Percentiles rank a stretch among this genome's conserved stretches.
Evolutionary conservation across 2,113 vertebrate genomes (phyloP).

Genomic region (Ondatra zibethicus): DNA sequence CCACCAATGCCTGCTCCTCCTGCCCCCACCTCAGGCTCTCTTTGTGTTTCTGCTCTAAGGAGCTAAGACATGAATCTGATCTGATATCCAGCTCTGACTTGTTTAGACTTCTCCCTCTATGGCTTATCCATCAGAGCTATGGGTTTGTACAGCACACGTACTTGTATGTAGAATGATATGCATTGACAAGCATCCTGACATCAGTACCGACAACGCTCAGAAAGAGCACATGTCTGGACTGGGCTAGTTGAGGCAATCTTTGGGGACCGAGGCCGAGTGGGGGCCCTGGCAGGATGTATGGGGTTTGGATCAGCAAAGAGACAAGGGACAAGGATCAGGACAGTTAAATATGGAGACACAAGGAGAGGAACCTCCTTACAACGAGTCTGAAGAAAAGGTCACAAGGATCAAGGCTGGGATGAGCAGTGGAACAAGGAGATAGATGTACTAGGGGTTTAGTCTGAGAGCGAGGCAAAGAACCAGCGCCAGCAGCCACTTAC

Average conservation of each 20-base stretch:
- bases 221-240: background rate
- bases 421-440: background rate
- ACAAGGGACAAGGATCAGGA: background rate
- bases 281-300: background rate
- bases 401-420: too few relatives aligned
- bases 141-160: fast-evolving
- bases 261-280: background rate
- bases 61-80: background rate
- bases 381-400: background rate
- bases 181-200: background rate
- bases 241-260: background rate
- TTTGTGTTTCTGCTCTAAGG: background rate
- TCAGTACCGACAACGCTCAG: background rate
- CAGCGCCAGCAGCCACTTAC: background rate
- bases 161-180: fast-evolving
- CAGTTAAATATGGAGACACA: background rate
- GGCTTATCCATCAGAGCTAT: background rate
- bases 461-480: background rate
- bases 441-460: background rate
- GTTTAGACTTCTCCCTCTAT: background rate
- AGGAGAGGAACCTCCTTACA: background rate
- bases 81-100: background rate
- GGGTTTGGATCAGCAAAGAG: background rate
- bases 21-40: background rate
- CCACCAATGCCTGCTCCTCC: fast-evolving